Evolutionary conservation across 2,113 vertebrate species (phyloP), one percentile per base, ranked within the genome.

Genomic region (Electrona antarctica): DNA sequence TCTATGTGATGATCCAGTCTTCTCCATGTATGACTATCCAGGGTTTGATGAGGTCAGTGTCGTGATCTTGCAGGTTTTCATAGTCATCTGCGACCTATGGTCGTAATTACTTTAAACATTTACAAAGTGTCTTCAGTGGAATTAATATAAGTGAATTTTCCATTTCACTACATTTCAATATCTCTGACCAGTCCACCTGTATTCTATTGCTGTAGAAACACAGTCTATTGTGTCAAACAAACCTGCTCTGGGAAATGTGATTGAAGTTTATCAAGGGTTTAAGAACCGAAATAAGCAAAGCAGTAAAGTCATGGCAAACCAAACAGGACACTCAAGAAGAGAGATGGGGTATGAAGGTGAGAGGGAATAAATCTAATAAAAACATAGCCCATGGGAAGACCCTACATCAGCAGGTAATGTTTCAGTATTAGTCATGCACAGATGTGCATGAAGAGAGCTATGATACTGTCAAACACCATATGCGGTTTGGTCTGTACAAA

Each of bases 351-450:
- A 33, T 60, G 74, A 76, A 83, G 60, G 71, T 86, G 74, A 80
- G 57, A 28, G 56, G 75, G 69, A 81, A 64, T 82, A 87, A 85
- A 87, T 85, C 61, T 51, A 68, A 77, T 55, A 48, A 83, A 79
- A 82, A 79, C 77, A 33, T 4, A 3, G 60, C 79, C 54, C 80
- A 61, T 55, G 64, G 78, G 79, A 86, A 71, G 78, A 73, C 54
- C 57, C 68, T 21, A 83, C 79, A 77, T 84, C 85, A 77, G 65
- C 70, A 77, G 74, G 69, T 83, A 79, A 73, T 79, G 79, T 84
- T 84, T 76, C 66, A 71, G 21, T 45, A 65, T 91, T 85, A 83
- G 82, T 87, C 81, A 88, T 77, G 79, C 80, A 79, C 89, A 90
- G 81, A 90, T 91, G 90, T 91, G 84, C 58, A 61, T 66, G 76